These are phyloP conservation scores for Neocrepidodera transversa DNA, from an alignment of 2,888 invertebrate species.

Conservation along the genomic window DNA sequence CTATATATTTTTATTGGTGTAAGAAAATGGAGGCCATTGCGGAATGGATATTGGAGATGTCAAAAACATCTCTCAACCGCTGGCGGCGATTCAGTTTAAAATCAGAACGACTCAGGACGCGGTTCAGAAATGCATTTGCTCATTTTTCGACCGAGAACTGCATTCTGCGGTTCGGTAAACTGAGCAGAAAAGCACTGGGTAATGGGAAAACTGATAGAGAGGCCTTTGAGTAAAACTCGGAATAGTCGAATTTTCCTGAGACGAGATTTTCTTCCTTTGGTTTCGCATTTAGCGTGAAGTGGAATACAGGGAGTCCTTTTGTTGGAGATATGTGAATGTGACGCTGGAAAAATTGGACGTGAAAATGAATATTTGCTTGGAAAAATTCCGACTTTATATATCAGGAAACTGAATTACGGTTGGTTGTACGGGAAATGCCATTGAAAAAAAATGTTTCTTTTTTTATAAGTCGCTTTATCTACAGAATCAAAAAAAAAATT, in stretches of 20 bases:
- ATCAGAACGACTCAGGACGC: constrained; percentile 18
- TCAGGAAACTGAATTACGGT: neutral
- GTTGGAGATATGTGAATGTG: constrained; percentile 13
- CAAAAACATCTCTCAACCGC: constrained; percentile 23
- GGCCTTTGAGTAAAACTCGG: constrained; percentile 20
- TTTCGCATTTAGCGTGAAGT: constrained; percentile 7
- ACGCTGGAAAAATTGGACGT: constrained; percentile 13
- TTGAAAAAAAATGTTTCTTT: no score
- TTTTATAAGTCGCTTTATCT: no score
- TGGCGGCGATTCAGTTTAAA: constrained; percentile 14
- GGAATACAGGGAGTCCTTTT: constrained; percentile 18
- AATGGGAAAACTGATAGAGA: constrained; percentile 29
- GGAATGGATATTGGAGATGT: constrained; percentile 26
- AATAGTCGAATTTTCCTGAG: constrained; percentile 23
- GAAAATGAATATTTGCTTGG: constrained; percentile 4
- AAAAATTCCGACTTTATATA: neutral
- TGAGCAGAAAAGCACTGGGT: constrained; percentile 28
- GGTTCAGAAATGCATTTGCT: constrained; percentile 22
- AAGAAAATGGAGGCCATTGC: constrained; percentile 21
- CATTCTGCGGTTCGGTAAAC: constrained; percentile 25
- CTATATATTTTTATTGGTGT: constrained; percentile 16
- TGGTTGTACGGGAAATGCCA: no score
- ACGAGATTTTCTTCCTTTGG: constrained; percentile 25
- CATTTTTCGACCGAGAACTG: constrained; percentile 19
- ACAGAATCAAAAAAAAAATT: no score